These are phyloP conservation scores for Cynoglossus semilaevis DNA, from an alignment of 2,113 vertebrate species.

Conservation along the genomic window DNA sequence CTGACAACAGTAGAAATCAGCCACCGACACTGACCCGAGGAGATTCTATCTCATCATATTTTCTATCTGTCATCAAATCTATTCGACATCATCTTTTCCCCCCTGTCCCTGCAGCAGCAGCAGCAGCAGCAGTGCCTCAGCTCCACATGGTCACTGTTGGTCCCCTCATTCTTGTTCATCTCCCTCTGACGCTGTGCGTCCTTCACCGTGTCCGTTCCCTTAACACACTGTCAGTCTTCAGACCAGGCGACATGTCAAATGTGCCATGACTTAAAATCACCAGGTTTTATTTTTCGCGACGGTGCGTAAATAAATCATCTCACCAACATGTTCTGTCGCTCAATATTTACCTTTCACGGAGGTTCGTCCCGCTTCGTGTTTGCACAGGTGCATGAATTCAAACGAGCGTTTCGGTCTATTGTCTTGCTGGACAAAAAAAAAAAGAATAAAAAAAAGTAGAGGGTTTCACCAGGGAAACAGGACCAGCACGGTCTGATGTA, in stretches of 20 bases:
- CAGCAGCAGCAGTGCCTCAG: not conserved
- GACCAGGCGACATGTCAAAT: not conserved
- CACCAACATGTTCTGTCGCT: too few species aligned
- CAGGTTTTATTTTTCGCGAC: too few species aligned
- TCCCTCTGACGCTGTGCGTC: not conserved
- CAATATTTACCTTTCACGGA: too few species aligned
- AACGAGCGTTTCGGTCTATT: too few species aligned
- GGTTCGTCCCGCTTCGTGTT: too few species aligned
- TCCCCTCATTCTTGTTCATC: not conserved
- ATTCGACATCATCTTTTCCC: not conserved
- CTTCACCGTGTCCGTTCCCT: not conserved
- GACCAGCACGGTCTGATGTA: too few species aligned
- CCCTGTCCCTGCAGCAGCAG: conserved; percentile 18
- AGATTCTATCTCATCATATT: not conserved
- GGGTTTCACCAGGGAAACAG: too few species aligned
- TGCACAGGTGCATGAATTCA: too few species aligned
- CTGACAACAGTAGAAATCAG: conserved; percentile 6
- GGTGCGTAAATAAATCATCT: too few species aligned
- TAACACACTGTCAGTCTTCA: not conserved
- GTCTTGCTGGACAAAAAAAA: too few species aligned
- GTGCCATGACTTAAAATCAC: too few species aligned
- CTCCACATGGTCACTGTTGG: not conserved
- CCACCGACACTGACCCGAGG: conserved; percentile 2
- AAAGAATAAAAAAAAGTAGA: too few species aligned
- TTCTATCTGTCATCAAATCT: conserved; percentile 2